Base-by-base conservation (phyloP, 1,140 invertebrate genomes). In the Dreissena polymorpha region DNA sequence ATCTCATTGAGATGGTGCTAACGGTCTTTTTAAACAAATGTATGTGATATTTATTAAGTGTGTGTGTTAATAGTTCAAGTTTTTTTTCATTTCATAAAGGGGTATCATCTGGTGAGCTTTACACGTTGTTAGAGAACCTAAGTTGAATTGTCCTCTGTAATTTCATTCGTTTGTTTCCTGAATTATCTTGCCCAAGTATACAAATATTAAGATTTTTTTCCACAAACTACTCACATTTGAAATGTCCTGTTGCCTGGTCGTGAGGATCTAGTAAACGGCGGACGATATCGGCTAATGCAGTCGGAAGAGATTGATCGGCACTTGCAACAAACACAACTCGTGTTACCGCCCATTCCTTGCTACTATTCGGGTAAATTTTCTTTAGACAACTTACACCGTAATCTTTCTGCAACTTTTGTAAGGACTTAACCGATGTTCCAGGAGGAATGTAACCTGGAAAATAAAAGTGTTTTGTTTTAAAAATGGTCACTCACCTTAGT, bases 271-370 rank as follows among this genome's bases (percentile, higher is more conserved):
- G n/a, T 10, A 76, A 49, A 5, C 14, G 3, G 3, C 10, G 27
- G n/a, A 76, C 14, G 51, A 57, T 64, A 12, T 75, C 16, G 23
- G 63, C 65, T 2, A 75, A 49, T 16, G 63, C 51, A 12, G 23
- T 51, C 5, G 74, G 74, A 0, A 39, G 8, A 5, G 39, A 63
- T 14, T 50, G 49, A 23, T 39, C 23, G 16, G 63, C 49, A 18
- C 74, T 63, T 25, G 65, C 49, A 16, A 76, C 39, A 53, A 76
- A 76, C 5, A 75, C 73, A 64, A 75, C 73, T 49, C 65, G 60
- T 8, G 55, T 49, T 27, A 65, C 73, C 23, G 12, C 51, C 73
- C 73, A 64, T 2, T 13, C 60, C 21, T 57, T 27, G 0, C 65
- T 75, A 8, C 27, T 12, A 12, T 64, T 53, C 53, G 60, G 14